Percentiles rank a stretch among this genome's conserved stretches.
Evolutionary conservation across 2,113 vertebrate species (phyloP).

Genomic region (Hemiscyllium ocellatum): DNA sequence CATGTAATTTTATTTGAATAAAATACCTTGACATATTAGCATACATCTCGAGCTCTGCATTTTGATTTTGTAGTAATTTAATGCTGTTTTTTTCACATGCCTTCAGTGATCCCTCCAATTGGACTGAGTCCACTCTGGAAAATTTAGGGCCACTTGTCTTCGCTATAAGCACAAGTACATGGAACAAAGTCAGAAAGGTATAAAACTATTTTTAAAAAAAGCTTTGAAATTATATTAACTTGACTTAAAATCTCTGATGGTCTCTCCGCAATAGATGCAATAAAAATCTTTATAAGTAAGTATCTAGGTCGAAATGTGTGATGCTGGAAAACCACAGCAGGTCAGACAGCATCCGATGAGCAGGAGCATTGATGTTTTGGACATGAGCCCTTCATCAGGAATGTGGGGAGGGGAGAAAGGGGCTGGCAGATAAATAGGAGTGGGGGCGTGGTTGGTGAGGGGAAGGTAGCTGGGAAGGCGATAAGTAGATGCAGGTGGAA

Average conservation of each 20-base stretch:
- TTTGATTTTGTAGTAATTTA: not conserved
- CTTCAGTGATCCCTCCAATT: constrained; percentile 11
- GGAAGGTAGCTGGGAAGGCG: too few species aligned
- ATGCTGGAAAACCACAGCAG: too few species aligned
- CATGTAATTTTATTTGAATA: not conserved
- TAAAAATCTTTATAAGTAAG: too few species aligned
- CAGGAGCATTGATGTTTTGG: too few species aligned
- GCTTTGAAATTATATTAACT: not conserved
- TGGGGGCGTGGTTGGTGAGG: too few species aligned
- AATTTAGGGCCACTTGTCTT: not conserved
- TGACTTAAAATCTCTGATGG: not conserved
- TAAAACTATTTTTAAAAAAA: not conserved
- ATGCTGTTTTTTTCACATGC: not conserved
- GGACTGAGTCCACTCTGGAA: not conserved
- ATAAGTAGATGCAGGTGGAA: too few species aligned
- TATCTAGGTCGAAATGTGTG: too few species aligned
- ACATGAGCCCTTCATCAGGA: too few species aligned
- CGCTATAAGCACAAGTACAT: not conserved
- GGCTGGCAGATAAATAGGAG: too few species aligned
- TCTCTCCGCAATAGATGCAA: not conserved
- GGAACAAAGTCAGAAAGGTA: constrained; percentile 19
- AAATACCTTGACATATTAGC: not conserved
- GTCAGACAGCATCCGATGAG: too few species aligned
- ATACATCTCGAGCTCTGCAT: not conserved
- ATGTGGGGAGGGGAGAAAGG: too few species aligned